Conservation (phyloP, 2,888 invertebrate species). For the Torymus tubicola region DNA sequence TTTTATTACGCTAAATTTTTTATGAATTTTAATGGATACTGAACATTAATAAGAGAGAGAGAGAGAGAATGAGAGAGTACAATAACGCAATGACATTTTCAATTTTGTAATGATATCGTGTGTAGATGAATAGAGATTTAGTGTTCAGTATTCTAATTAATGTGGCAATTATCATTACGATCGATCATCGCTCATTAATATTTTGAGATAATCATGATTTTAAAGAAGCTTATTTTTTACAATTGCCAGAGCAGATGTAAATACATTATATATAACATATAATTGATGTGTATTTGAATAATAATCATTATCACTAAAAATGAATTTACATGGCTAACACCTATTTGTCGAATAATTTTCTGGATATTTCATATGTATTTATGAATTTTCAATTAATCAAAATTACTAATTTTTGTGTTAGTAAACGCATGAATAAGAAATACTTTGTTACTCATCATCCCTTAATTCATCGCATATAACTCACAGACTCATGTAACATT, state of each 20-base stretch:
- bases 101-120: too few species aligned
- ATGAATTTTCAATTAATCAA: not conserved
- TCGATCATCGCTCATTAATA: constrained; percentile 15
- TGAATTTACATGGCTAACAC: constrained; percentile 4
- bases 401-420: not conserved
- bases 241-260: constrained; percentile 25
- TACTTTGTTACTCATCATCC: constrained; percentile 1
- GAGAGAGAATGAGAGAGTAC: not conserved
- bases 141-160: constrained; percentile 38
- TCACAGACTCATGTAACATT: too few species aligned
- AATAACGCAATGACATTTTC: too few species aligned
- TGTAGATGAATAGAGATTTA: too few species aligned
- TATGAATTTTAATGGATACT: constrained; percentile 69
- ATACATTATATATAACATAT: constrained; percentile 3
- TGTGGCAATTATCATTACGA: constrained; percentile 28
- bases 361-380: not conserved
- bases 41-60: constrained; percentile 64
- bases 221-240: constrained; percentile 14
- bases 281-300: not conserved
- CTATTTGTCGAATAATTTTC: not conserved
- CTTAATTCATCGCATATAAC: constrained; percentile 5
- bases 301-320: not conserved
- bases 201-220: constrained; percentile 15
- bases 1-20: constrained; percentile 65
- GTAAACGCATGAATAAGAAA: not conserved